Evolutionary conservation across 1,140 invertebrate species (phyloP).

Genomic region (Ceratosolen solmsi): DNA sequence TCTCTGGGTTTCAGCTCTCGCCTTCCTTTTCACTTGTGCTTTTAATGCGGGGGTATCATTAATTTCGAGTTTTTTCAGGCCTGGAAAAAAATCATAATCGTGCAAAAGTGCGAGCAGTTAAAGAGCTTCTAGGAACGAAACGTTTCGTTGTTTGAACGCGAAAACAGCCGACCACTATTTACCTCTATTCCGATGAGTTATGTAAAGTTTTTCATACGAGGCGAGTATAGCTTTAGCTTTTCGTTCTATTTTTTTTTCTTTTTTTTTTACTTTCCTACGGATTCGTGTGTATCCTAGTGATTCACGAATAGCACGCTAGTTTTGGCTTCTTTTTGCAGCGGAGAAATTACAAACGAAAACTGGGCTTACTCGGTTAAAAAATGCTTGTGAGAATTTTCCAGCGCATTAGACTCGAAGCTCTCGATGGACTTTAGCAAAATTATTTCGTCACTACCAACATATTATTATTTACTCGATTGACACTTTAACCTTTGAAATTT

Average conservation of each 20-base stretch:
- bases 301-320: background rate
- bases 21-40: conserved; percentile 43
- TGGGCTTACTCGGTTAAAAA: background rate
- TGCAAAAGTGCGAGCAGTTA: conserved; percentile 27
- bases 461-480: too few species aligned
- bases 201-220: background rate
- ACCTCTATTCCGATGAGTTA: conserved; percentile 8
- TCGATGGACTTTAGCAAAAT: background rate
- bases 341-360: background rate
- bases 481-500: too few species aligned
- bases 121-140: background rate
- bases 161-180: conserved; percentile 28
- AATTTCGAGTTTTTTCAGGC: conserved; percentile 51
- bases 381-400: background rate
- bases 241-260: too few species aligned
- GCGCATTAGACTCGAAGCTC: background rate
- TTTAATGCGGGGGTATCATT: conserved; percentile 59
- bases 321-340: background rate
- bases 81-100: conserved; percentile 31
- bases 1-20: background rate
- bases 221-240: background rate
- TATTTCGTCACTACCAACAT: too few species aligned
- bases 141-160: background rate
- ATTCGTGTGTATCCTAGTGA: background rate
- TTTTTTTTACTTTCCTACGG: too few species aligned